Conservation (phyloP, 2,113 vertebrate genomes). For the Hymenochirus boettgeri region DNA sequence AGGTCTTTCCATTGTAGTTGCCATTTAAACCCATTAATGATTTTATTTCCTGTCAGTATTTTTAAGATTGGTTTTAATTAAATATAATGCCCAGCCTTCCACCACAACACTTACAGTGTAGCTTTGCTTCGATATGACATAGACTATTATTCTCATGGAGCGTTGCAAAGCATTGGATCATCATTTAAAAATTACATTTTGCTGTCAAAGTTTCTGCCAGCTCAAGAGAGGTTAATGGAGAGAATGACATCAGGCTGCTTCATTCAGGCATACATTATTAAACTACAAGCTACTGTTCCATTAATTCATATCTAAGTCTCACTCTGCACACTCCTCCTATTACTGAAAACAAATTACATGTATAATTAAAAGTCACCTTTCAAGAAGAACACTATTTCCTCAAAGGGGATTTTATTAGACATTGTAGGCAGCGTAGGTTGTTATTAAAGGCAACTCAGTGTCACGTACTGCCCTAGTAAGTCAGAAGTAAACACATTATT, state of each 20-base stretch:
- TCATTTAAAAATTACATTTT: slow-evolving; percentile 1
- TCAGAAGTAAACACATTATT: too few relatives aligned
- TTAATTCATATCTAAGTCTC: slow-evolving; percentile 21
- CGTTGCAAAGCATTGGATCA: background rate
- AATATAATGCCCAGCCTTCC: too few relatives aligned
- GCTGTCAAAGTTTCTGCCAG: slow-evolving; percentile 1
- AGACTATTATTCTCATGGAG: too few relatives aligned
- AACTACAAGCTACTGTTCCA: slow-evolving; percentile 2
- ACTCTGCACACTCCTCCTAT: slow-evolving; percentile 21
- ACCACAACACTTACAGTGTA: too few relatives aligned
- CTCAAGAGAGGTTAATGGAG: slow-evolving; percentile 14
- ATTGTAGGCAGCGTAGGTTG: background rate
- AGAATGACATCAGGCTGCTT: slow-evolving; percentile 20
- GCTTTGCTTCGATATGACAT: too few relatives aligned
- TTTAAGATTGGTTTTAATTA: too few relatives aligned
- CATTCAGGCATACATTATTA: slow-evolving; percentile 26
- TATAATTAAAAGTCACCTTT: slow-evolving; percentile 23
- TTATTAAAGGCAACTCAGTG: background rate
- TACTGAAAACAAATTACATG: slow-evolving; percentile 27
- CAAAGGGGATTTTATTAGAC: slow-evolving; percentile 21
- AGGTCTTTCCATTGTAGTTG: too few relatives aligned
- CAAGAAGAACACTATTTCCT: slow-evolving; percentile 14
- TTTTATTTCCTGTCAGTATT: too few relatives aligned
- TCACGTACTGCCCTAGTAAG: background rate
- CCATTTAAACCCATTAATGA: too few relatives aligned